Evolutionary conservation across 2,797 vertebrate species (phyloP).

Genomic region (Hapalemur alaotrensis): DNA sequence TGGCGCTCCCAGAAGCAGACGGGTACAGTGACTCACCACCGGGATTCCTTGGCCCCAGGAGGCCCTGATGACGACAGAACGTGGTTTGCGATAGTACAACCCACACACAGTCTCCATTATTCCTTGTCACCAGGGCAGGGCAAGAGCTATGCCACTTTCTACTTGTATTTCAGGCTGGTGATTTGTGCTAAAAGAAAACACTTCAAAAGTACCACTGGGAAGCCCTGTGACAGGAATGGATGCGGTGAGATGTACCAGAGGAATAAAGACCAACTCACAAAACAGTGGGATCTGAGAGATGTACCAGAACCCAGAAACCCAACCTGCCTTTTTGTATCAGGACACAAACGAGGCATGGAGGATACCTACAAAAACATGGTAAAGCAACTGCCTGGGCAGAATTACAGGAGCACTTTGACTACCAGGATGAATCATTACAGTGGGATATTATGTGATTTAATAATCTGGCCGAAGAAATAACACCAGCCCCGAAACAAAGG

Average conservation of each 20-base stretch:
- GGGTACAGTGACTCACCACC: background rate
- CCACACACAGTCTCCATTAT: background rate
- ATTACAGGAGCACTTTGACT: background rate
- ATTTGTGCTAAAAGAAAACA: background rate
- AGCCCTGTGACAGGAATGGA: accelerated
- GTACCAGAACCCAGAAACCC: background rate
- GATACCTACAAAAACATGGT: background rate
- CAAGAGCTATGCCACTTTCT: background rate
- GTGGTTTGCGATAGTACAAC: background rate
- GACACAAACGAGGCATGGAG: accelerated
- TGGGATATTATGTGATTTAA: background rate
- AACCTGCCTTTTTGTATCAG: background rate
- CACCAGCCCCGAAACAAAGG: background rate
- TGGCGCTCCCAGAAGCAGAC: background rate
- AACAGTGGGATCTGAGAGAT: background rate
- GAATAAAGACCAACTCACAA: background rate
- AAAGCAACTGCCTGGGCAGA: accelerated
- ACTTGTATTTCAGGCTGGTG: background rate
- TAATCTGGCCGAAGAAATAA: background rate
- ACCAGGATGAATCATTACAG: background rate
- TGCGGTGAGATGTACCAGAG: background rate
- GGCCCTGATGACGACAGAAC: background rate
- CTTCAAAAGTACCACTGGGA: background rate
- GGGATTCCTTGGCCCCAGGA: background rate
- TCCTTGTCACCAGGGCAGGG: too few species aligned